A percentile compares a stretch with the other conserved stretches of the same genome.
These are phyloP conservation scores for Hirudinaria manillensis DNA, from an alignment of 2,888 invertebrate species.

Conservation along the genomic window DNA sequence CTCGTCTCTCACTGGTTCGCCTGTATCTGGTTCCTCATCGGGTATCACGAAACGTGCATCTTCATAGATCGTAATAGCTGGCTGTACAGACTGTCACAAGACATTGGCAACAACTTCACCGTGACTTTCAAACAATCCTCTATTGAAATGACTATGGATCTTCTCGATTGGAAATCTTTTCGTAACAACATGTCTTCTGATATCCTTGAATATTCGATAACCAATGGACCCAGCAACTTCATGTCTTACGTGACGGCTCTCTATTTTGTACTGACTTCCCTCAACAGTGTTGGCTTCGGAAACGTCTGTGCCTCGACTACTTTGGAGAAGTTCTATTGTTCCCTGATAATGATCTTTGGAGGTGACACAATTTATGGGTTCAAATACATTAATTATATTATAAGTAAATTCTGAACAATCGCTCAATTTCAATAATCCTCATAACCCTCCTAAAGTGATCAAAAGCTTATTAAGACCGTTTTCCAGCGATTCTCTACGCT, in stretches of 20 bases:
- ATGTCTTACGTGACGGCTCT: slow-evolving; percentile 78
- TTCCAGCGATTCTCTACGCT: slow-evolving; percentile 85
- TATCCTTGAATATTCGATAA: slow-evolving; percentile 26
- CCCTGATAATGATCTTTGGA: slow-evolving; percentile 99
- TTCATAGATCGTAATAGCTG: slow-evolving; percentile 36
- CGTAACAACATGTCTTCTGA: not conserved
- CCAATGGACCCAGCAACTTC: slow-evolving; percentile 46
- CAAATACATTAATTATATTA: not conserved
- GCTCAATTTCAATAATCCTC: not conserved
- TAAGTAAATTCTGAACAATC: not conserved
- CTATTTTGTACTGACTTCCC: slow-evolving; percentile 99
- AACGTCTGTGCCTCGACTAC: slow-evolving; percentile 95
- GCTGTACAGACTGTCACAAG: slow-evolving; percentile 8
- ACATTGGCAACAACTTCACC: not conserved
- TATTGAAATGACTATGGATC: not conserved
- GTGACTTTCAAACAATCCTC: not conserved
- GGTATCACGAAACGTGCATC: slow-evolving; percentile 56
- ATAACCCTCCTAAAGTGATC: not conserved
- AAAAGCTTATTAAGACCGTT: too few species aligned
- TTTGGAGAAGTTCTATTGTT: slow-evolving; percentile 91
- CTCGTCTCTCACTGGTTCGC: slow-evolving; percentile 99
- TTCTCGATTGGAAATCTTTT: slow-evolving; percentile 4
- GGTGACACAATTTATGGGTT: slow-evolving; percentile 62
- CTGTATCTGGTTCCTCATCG: slow-evolving; percentile 96
- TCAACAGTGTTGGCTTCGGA: slow-evolving; percentile 99